Base-by-base conservation (phyloP, 2,113 vertebrate genomes). In the Alaudala cheleensis region DNA sequence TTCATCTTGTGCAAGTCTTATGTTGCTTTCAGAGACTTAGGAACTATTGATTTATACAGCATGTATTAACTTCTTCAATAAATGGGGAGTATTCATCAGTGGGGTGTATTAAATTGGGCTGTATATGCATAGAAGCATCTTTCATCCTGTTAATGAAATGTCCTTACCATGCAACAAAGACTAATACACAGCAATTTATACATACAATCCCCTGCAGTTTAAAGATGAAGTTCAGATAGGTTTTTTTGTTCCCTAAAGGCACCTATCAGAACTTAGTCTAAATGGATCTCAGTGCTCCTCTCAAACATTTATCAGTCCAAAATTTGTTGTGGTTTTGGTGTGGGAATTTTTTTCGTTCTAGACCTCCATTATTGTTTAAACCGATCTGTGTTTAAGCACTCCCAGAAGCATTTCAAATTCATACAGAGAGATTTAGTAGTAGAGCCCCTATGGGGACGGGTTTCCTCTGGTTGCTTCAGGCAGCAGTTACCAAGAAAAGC, bases 81-180 rank as follows among this genome's bases (percentile, higher is more conserved):
- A 95, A 93, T 96, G 73, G 90, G 77, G 80, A 90, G 92, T 94
- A 96, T 96, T 96, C 95, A 93, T 96, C 95, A 90, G 95, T 96
- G 86, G 93, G 96, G 93, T 96, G 94, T 96, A 92, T 86, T 96
- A 96, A 90, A 95, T 93, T 82, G 81, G 89, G 66, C 87, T 93
- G 89, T 87, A 56, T 79, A 74, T 0, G 1, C 84, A 78, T 72
- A 92, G 86, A 92, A 94, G n/a, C n/a, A 92, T 95, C 92, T 95
- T 97, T 97, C 76, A 95, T 97, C 95, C 88, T 95, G 88, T 94
- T 97, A 97, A 93, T 95, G 94, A 96, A 96, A 93, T 81, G 81
- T 91, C 83, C 80, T 94, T 95, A 91, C 95, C 45, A 49, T 25
- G 54, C 93, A 92, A 78, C 94, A 94, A 96, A 96, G 88, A 93